phyloP scores from a whole-genome alignment of 2,888 invertebrate species.

The Brenthis ino region DNA sequence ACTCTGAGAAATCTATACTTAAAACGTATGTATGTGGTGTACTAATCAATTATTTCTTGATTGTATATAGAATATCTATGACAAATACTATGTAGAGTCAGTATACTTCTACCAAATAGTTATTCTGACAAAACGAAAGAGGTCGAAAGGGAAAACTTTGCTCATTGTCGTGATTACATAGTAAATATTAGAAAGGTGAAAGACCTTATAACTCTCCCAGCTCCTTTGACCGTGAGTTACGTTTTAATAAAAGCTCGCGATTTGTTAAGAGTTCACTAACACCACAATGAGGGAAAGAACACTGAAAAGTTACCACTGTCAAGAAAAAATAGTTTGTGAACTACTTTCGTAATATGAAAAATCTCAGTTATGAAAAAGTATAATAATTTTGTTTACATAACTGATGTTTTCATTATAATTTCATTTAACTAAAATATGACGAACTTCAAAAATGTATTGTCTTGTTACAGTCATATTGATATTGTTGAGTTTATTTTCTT shows the following conservation, averaged over 20 bases:
- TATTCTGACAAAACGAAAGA: constrained; percentile 8
- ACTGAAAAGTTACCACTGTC: not conserved
- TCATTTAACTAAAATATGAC: too few species aligned
- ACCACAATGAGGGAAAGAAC: not conserved
- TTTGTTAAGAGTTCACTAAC: constrained; percentile 17
- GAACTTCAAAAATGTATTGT: too few species aligned
- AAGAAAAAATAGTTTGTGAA: not conserved
- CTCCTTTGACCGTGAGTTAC: constrained; percentile 14
- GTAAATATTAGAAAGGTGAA: constrained; percentile 26
- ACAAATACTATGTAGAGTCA: too few species aligned
- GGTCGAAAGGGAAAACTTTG: constrained; percentile 23
- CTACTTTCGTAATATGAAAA: too few species aligned
- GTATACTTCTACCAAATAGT: too few species aligned
- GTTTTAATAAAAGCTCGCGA: not conserved
- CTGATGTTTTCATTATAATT: not conserved
- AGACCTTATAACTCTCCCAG: constrained; percentile 11
- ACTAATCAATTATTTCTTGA: too few species aligned
- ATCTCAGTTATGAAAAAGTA: too few species aligned
- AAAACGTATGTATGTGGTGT: too few species aligned
- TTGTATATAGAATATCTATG: too few species aligned
- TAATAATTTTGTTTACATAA: too few species aligned
- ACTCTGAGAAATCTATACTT: too few species aligned
- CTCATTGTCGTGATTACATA: constrained; percentile 12
- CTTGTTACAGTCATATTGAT: too few species aligned
- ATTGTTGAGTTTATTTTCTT: not conserved